These are phyloP conservation scores for Phalera bucephala DNA, from an alignment of 2,888 invertebrate species.

Conservation along the genomic window DNA sequence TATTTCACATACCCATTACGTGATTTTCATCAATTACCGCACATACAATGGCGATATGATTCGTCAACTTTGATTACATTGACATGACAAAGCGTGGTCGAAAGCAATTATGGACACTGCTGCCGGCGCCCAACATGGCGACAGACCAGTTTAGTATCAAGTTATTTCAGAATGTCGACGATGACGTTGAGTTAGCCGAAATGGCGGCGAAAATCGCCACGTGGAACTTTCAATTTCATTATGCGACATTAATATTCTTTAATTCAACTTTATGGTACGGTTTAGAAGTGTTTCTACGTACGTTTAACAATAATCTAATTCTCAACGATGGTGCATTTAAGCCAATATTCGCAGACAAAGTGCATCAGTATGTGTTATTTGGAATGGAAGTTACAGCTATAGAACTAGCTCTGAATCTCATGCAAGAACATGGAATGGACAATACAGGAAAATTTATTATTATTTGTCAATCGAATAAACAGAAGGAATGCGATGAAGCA, in stretches of 20 bases:
- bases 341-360: constrained; percentile 27
- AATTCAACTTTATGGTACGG: constrained; percentile 48
- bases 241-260: constrained; percentile 54
- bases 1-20: too few relatives aligned
- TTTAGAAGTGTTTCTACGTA: constrained; percentile 45
- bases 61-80: constrained; percentile 7
- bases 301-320: constrained; percentile 47
- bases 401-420: constrained; percentile 39
- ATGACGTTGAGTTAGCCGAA: constrained; percentile 35
- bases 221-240: constrained; percentile 56
- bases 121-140: constrained; percentile 13
- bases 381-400: constrained; percentile 42
- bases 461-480: constrained; percentile 46
- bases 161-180: constrained; percentile 10
- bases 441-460: constrained; percentile 62
- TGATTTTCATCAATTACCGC: too few relatives aligned
- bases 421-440: constrained; percentile 45
- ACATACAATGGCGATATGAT: neutral
- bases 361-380: constrained; percentile 55
- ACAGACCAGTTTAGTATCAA: constrained; percentile 5
- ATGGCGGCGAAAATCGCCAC: constrained; percentile 55
- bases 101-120: constrained; percentile 13
- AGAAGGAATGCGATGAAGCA: constrained; percentile 49
- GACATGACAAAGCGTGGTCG: constrained; percentile 4
- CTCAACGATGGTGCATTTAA: constrained; percentile 40